Evolutionary conservation across 1,140 invertebrate genomes (phyloP), one percentile per base, ranked within the genome.

Genomic region (Drosophila obscura): DNA sequence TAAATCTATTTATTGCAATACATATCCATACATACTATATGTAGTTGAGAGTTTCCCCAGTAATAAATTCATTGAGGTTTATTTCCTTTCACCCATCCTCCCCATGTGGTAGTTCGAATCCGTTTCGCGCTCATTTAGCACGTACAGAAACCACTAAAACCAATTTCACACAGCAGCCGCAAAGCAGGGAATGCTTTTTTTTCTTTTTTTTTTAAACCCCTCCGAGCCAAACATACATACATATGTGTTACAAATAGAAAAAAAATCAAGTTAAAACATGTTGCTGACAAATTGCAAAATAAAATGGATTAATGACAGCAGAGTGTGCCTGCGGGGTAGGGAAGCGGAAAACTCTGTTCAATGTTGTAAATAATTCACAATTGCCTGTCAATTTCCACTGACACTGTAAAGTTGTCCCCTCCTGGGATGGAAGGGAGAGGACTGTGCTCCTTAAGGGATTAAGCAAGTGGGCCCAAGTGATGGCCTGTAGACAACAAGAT

Each of bases 331-430:
- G 61, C 15, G 67, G 22, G 49, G 8, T 22, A n/a, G 1, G 41
- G 31, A 26, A 49, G n/a, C 39, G 16, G 13, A 41, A 19, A 44
- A 5, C 11, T 19, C 39, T 50, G 57, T 44, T 69, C 19, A 71
- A 53, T 81, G 74, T 60, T 55, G 78, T 81, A 78, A 87, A 85
- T 87, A 82, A 78, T 78, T 78, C 69, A 68, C 74, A 81, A 81
- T 77, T 67, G 44, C 46, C 49, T 87, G 81, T 87, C 81, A 85
- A 81, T 71, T 81, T 60, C 31, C 19, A 49, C 24, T 55, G 9
- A 49, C 28, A 26, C 8, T 8, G 26, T 28, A 19, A 15, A 31
- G 48, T 41, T 19, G 9, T 55, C 7, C 26, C 26, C 26, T 35
- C 7, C 26, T n/a, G 4, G 26, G 24, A 52, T 3, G 31, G 1